A percentile compares a stretch with the other conserved stretches of the same genome.
Conservation (phyloP, 2,888 invertebrate genomes). For the Trachelus stipa region DNA sequence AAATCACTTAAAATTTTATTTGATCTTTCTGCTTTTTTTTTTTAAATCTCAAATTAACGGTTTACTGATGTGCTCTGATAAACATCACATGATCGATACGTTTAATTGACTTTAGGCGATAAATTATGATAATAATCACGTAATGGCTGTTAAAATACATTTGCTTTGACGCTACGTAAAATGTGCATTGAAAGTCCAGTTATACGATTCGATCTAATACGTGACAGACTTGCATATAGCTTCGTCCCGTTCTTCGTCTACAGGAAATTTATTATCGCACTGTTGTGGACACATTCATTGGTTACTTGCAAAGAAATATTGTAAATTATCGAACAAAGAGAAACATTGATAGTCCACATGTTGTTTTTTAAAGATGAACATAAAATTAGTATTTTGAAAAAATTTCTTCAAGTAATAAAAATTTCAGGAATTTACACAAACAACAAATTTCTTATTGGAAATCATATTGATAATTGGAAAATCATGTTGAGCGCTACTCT, state of each 20-base stretch:
- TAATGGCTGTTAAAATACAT: not conserved
- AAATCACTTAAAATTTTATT: not conserved
- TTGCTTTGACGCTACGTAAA: not conserved
- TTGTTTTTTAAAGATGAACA: not conserved
- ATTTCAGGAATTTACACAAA: not conserved
- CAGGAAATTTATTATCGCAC: not conserved
- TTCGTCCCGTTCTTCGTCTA: not conserved
- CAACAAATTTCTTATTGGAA: too few relatives aligned
- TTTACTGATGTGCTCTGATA: not conserved
- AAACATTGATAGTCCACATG: too few relatives aligned
- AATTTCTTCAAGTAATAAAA: not conserved
- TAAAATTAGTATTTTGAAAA: not conserved
- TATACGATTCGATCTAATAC: not conserved
- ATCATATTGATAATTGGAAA: not conserved
- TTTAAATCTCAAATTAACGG: not conserved
- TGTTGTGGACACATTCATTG: not conserved
- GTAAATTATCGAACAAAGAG: not conserved
- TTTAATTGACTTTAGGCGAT: too few relatives aligned
- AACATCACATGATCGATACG: not conserved
- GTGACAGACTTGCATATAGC: slow-evolving; percentile 1
- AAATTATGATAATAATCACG: not conserved
- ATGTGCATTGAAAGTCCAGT: not conserved
- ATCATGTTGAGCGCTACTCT: not conserved
- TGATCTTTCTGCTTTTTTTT: not conserved
- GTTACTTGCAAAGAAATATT: not conserved